Conservation (phyloP, 2,113 vertebrate species). For the Oceanites oceanicus region DNA sequence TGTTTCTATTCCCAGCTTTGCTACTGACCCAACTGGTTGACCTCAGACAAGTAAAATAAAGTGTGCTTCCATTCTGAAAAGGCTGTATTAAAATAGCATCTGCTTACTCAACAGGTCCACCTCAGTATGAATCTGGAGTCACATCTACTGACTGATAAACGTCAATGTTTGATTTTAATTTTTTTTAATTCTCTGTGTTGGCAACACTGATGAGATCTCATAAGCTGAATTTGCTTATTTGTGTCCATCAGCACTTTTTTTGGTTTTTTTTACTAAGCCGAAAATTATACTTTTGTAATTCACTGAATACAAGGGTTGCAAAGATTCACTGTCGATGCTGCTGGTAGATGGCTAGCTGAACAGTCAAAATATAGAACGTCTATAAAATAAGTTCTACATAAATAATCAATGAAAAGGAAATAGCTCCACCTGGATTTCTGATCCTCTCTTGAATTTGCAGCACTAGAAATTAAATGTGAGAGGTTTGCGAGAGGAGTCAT, state of each 20-base stretch:
- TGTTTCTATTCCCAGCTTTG: conserved; percentile 16
- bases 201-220: neutral
- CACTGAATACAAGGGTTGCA: neutral
- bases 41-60: conserved; percentile 17
- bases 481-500: neutral
- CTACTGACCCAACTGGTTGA: conserved; percentile 6
- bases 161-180: neutral
- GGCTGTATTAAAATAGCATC: conserved; percentile 4
- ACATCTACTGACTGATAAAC: neutral
- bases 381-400: neutral
- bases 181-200: neutral
- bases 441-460: neutral
- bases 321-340: neutral
- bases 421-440: neutral
- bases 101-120: conserved; percentile 22
- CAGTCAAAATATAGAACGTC: neutral
- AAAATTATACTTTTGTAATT: neutral
- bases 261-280: neutral
- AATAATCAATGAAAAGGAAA: neutral
- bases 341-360: neutral
- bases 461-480: neutral
- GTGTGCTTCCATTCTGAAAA: conserved; percentile 32
- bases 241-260: neutral
- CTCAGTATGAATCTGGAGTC: neutral
- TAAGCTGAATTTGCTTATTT: neutral